Evolutionary conservation across 2,113 vertebrate genomes (phyloP), one percentile per base, ranked within the genome.

Genomic region (Grallaria varia): DNA sequence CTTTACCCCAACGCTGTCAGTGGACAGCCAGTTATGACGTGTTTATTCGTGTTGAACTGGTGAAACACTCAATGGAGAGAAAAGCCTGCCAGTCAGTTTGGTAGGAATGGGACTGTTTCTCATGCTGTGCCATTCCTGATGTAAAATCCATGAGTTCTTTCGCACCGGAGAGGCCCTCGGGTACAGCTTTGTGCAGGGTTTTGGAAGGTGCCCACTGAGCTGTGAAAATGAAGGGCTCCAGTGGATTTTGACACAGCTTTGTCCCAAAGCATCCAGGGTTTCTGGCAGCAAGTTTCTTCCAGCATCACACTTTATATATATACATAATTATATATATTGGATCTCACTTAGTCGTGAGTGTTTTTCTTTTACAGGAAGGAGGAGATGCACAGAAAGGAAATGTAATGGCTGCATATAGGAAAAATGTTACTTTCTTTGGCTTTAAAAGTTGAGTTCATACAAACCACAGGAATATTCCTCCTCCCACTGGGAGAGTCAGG

Each of bases 401-500:
- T 89, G 84, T 96, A 97, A 96, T 92, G 96, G 92, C 86, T 95
- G 77, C 50, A 58, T 91, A 31, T 87, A 91, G 96, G 90, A 93
- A 97, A 96, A 93, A 89, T 52, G n/a, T 95, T 95, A 95, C 97
- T 96, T 97, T 87, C 89, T 95, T 97, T 97, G 97, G 96, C 97
- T 96, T 96, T 86, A 94, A 78, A 87, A 94, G 31, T 62, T 87
- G 72, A 97, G 55, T 81, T 96, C 83, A 66, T 87, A 67, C 45
- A 94, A 93, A 96, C 95, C 92, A 91, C 86, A 93, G 80, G 72
- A 96, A 93, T 90, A 96, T 93, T 94, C 87, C 73, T 90, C 39
- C 87, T 94, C 86, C 95, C 96, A 40, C 50, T 77, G 96, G 89
- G 96, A 95, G 93, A 85, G 49, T 96, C 93, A 58, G 25, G 53